Conservation (phyloP, 2,113 vertebrate genomes). For the Odontesthes bonariensis region DNA sequence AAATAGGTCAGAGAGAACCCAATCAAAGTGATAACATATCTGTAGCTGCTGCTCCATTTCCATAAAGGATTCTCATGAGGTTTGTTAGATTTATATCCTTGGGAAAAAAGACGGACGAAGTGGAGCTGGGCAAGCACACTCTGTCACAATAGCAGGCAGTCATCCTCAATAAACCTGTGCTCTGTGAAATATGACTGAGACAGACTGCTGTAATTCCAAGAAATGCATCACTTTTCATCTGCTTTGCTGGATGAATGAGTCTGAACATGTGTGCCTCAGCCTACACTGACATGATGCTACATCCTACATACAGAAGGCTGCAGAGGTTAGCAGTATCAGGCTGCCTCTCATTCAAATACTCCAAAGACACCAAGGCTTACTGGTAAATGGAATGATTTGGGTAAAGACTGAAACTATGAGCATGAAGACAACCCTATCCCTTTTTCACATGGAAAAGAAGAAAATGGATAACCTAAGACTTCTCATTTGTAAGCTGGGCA, state of each 20-base stretch:
- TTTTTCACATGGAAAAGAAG: not conserved
- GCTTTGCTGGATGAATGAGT: slow-evolving; percentile 23
- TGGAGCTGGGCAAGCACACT: not conserved
- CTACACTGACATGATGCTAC: slow-evolving; percentile 27
- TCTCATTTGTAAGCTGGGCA: not conserved
- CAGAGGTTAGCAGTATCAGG: slow-evolving; percentile 34
- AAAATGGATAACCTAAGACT: not conserved
- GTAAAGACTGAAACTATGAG: not conserved
- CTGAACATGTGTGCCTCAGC: slow-evolving; percentile 1
- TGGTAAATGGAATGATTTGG: slow-evolving; percentile 39
- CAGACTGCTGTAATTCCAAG: slow-evolving; percentile 20
- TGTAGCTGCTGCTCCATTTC: slow-evolving; percentile 9
- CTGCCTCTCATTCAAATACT: slow-evolving; percentile 35
- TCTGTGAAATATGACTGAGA: slow-evolving; percentile 26
- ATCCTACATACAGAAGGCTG: slow-evolving; percentile 49
- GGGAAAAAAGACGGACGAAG: slow-evolving; percentile 21
- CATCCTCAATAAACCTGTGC: slow-evolving; percentile 31
- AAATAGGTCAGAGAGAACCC: slow-evolving; percentile 59
- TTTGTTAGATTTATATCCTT: slow-evolving; percentile 57
- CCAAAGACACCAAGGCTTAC: slow-evolving; percentile 48
- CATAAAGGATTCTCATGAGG: slow-evolving; percentile 50
- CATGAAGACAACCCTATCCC: not conserved
- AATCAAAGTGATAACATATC: slow-evolving; percentile 52
- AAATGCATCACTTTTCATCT: slow-evolving; percentile 22
- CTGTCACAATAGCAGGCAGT: slow-evolving; percentile 19